Evolutionary conservation across 2,888 invertebrate species (phyloP), one percentile per base, ranked within the genome.

Genomic region (Neoascia interrupta): DNA sequence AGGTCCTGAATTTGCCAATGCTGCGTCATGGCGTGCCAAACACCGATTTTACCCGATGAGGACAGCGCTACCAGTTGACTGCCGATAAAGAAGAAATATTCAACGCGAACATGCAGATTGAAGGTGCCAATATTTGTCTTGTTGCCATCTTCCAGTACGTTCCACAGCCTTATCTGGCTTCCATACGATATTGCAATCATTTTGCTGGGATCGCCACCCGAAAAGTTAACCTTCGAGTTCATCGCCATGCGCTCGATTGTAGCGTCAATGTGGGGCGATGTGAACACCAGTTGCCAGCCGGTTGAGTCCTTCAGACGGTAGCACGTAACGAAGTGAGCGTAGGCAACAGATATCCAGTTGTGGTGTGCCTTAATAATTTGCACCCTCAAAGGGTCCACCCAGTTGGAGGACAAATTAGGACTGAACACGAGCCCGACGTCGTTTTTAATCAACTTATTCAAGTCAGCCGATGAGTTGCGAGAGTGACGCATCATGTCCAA

Each of bases 21-120:
- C 85, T 98, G 97, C 0, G 98, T 97, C 94, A 98, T 98, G 0
- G 98, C 96, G 89, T 99, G 98, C 98, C 98, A 99, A n/a, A 99
- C 98, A 1, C 99, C 98, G 16, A 99, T 96, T 89, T 98, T 98
- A 3, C 97, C 97, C 5, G 93, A 93, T 1, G 94, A 93, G 39
- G 97, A 97, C 19, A 99, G 90, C 0, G 98, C 98, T n/a, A 99
- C 99, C 82, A 99, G 89, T 86, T 99, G 99, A 82, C 96, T 97
- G 0, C 99, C 98, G 86, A 99, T 98, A 88, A 99, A 99, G 87
- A 99, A 96, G 60, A 99, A 91, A 88, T 97, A 96, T 86, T 99
- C 98, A 5, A 99, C 97, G 0, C 96, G 92, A 1, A 97, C 97
- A 81, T 95, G 94, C 18, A 98, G 90, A 89, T 97, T 97, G 86